These are phyloP conservation scores for Callithrix jacchus DNA, from an alignment of 2,113 vertebrate genomes.

Conservation along the genomic window DNA sequence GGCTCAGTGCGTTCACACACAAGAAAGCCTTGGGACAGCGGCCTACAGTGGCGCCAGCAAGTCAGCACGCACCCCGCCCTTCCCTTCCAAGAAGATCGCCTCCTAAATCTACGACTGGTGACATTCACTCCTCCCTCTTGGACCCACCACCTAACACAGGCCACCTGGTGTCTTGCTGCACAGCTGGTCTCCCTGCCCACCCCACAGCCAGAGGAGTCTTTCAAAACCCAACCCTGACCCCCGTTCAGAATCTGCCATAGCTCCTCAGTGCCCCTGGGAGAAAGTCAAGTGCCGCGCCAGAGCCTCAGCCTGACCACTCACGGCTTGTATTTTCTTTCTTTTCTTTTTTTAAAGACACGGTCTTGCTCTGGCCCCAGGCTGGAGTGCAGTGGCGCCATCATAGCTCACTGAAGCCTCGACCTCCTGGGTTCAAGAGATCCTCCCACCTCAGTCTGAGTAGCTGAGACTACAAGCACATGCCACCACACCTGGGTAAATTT, in stretches of 20 bases:
- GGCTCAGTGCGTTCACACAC: fast-evolving
- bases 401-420: too few relatives aligned
- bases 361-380: too few relatives aligned
- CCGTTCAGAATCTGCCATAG: background rate
- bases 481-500: too few relatives aligned
- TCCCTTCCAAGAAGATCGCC: background rate
- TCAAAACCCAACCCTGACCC: background rate
- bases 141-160: background rate
- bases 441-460: too few relatives aligned
- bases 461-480: too few relatives aligned
- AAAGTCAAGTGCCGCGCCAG: background rate
- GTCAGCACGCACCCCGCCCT: background rate
- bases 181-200: background rate
- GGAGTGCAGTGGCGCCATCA: too few relatives aligned
- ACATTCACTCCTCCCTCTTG: background rate
- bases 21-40: background rate
- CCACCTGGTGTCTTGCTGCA: background rate
- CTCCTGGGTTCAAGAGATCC: too few relatives aligned
- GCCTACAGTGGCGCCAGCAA: too few relatives aligned
- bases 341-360: too few relatives aligned
- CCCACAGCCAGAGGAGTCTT: background rate
- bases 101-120: background rate
- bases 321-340: too few relatives aligned
- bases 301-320: background rate
- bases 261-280: background rate